phyloP scores from a whole-genome alignment of 1,140 invertebrate species.

The Solenopsis fugax region DNA sequence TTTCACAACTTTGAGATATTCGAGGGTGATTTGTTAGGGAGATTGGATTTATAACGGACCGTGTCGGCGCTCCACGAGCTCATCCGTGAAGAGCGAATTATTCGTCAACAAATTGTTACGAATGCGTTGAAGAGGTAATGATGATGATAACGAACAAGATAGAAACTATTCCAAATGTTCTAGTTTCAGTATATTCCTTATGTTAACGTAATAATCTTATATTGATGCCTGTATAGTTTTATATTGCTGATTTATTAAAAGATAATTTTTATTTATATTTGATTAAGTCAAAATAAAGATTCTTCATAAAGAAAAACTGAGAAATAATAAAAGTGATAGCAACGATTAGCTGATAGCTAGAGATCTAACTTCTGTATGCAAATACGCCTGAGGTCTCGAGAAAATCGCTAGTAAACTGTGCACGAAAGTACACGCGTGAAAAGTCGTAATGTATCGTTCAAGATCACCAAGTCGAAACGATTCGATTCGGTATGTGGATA shows the following conservation, averaged over 20 bases:
- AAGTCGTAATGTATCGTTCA: conserved; percentile 66
- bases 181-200: background rate
- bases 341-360: background rate
- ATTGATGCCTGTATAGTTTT: background rate
- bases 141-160: conserved; percentile 35
- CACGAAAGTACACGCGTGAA: conserved; percentile 57
- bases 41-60: conserved; percentile 33
- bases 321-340: background rate
- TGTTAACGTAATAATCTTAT: background rate
- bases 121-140: conserved; percentile 14
- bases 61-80: background rate
- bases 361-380: background rate
- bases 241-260: background rate
- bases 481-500: conserved; percentile 67
- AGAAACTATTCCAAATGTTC: background rate
- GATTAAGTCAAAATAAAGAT: background rate
- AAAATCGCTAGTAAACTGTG: background rate
- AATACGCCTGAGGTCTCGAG: background rate
- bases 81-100: background rate
- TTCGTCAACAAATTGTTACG: conserved; percentile 39
- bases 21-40: conserved; percentile 36
- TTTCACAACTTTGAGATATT: conserved; percentile 49
- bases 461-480: conserved; percentile 69
- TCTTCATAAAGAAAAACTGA: background rate
- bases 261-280: background rate